A percentile compares a stretch with the other conserved stretches of the same genome.
phyloP scores from a whole-genome alignment of 2,113 vertebrate genomes.

The Girardinichthys multiradiatus region DNA sequence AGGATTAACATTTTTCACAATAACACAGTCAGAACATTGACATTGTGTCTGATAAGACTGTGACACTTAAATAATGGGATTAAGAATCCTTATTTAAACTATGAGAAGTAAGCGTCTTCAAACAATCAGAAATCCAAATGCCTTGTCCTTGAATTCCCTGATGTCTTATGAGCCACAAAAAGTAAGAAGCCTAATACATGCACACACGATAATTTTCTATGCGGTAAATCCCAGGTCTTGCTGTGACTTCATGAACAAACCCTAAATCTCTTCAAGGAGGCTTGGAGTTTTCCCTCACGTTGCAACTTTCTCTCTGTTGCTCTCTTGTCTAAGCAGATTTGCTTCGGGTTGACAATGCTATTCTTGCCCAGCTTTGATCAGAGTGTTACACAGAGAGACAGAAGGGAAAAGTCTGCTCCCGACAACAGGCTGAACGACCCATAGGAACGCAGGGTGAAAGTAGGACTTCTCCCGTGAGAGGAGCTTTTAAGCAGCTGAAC shows the following conservation, averaged over 20 bases:
- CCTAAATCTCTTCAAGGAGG: constrained; percentile 13
- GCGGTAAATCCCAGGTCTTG: constrained; percentile 8
- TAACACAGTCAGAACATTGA: not conserved
- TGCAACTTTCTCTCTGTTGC: constrained; percentile 40
- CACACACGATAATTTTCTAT: constrained; percentile 2
- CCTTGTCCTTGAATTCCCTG: constrained; percentile 9
- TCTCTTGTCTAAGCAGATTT: constrained; percentile 50
- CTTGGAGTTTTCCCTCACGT: constrained; percentile 19
- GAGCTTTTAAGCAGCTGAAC: constrained; percentile 47
- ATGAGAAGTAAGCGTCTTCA: not conserved
- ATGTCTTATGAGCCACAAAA: not conserved
- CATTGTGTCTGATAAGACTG: not conserved
- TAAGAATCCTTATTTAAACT: not conserved
- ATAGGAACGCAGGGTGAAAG: constrained; percentile 45
- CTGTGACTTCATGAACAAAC: constrained; percentile 13
- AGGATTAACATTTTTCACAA: not conserved
- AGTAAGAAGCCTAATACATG: not conserved
- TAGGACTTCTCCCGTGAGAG: constrained; percentile 66
- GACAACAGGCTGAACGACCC: constrained; percentile 41
- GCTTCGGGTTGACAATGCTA: constrained; percentile 45
- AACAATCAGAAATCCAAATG: not conserved
- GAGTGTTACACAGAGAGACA: constrained; percentile 39
- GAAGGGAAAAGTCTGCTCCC: constrained; percentile 32
- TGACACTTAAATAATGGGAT: not conserved
- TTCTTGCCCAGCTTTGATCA: constrained; percentile 67